Evolutionary conservation across 2,888 invertebrate species (phyloP), one percentile per base, ranked within the genome.

Genomic region (Suillia variegata): DNA sequence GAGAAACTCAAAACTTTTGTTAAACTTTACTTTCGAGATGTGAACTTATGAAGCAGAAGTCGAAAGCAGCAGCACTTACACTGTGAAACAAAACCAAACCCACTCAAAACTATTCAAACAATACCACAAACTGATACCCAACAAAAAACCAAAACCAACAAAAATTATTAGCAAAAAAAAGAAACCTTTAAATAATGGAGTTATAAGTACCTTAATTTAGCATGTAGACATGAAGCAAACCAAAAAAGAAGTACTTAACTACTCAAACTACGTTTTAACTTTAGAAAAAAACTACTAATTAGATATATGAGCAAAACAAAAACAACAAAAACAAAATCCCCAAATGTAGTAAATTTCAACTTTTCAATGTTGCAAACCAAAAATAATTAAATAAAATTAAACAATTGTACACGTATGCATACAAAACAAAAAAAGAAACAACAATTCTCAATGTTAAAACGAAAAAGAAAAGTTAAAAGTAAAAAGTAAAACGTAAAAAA

Each of bases 131-230:
- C n/a, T n/a, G n/a, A n/a, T n/a, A n/a, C n/a, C 31, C 31, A 31
- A 31, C 3, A 38, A 8, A 38, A 8, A 38, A 38, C 38, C 38
- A 8, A 38, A 8, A 38, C 38, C 31, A 8, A 31, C 31, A 6
- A 8, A n/a, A n/a, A n/a, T n/a, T n/a, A n/a, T n/a, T n/a, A n/a
- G n/a, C n/a, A n/a, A n/a, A n/a, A 31, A 31, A 31, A 31, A 48
- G 56, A 63, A 42, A 58, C 61, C 56, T 61, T 64, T 64, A 67
- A 69, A 66, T 76, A 77, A 79, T 79, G 80, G 80, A 80, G 80
- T 80, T 80, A 79, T 75, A 77, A 79, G 80, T 80, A 80, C 80
- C 80, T 80, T 80, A 76, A 74, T 75, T 71, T 80, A 80, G 80
- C 70, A 72, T 71, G 70, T 78, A 78, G 74, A 70, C 20, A 38